phyloP scores from a whole-genome alignment of 1,140 invertebrate genomes.

The Scylla paramamosain region DNA sequence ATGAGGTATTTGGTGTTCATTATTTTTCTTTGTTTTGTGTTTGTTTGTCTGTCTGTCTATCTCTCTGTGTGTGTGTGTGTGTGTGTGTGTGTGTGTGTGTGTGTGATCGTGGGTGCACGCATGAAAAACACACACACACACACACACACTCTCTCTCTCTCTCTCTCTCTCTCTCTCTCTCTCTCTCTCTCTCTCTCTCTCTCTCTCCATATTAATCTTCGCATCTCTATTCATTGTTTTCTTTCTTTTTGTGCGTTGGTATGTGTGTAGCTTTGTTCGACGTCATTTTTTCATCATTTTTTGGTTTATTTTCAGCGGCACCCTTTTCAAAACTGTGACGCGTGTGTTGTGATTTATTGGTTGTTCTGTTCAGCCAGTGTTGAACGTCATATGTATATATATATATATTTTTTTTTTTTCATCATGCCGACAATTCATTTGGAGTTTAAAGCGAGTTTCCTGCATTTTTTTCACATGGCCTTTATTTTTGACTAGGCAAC shows the following conservation, averaged over 20 bases:
- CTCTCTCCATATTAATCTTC: not conserved
- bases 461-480: not conserved
- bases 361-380: not conserved
- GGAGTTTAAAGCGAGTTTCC: not conserved
- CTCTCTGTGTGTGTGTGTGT: too few species aligned
- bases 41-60: too few species aligned
- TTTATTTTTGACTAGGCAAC: not conserved
- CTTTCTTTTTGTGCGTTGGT: not conserved
- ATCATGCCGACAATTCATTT: not conserved
- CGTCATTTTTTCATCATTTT: not conserved
- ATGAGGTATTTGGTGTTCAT: too few species aligned
- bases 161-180: slow-evolving; percentile 31
- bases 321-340: not conserved
- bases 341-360: not conserved
- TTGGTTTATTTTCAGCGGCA: not conserved
- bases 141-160: slow-evolving; percentile 42
- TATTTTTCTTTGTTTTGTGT: too few species aligned
- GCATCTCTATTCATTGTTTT: not conserved
- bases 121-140: not conserved
- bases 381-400: not conserved
- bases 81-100: not conserved
- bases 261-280: not conserved
- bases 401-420: not conserved
- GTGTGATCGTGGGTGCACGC: not conserved
- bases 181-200: slow-evolving; percentile 16